Evolutionary conservation across 2,797 vertebrate genomes (phyloP).

Genomic region (Malacoctenus gilli): DNA sequence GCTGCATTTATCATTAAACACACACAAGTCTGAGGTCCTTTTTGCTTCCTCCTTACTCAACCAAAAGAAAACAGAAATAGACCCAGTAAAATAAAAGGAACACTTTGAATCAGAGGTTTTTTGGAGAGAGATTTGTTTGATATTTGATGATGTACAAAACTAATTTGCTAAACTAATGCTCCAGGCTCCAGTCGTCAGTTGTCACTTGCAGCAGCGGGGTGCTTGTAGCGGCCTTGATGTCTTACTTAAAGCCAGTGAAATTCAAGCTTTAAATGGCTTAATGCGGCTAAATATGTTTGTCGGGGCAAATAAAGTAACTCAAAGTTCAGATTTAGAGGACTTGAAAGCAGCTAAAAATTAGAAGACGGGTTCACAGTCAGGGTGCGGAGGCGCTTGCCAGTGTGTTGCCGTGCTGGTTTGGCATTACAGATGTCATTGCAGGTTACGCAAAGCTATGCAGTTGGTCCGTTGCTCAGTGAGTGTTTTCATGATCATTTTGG

Average conservation of each 20-base stretch:
- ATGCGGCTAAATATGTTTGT: slow-evolving; percentile 6
- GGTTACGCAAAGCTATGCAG: too few species aligned
- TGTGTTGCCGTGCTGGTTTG: too few species aligned
- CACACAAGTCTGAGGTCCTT: slow-evolving; percentile 21
- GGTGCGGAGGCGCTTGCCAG: too few species aligned
- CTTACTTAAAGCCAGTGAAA: slow-evolving; percentile 14
- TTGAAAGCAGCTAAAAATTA: background rate
- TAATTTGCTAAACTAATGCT: slow-evolving; percentile 24
- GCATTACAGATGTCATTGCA: too few species aligned
- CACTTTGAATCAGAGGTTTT: slow-evolving; percentile 13
- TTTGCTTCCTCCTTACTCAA: slow-evolving; percentile 38
- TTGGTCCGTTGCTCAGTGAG: too few species aligned
- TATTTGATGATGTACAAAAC: slow-evolving; percentile 39
- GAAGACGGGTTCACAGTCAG: background rate
- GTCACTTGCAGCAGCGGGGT: slow-evolving; percentile 17
- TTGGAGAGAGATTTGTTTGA: slow-evolving; percentile 40
- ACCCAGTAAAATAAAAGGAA: slow-evolving; percentile 31
- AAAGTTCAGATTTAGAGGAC: slow-evolving; percentile 1
- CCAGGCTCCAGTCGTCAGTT: slow-evolving; percentile 18
- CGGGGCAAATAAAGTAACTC: slow-evolving; percentile 1
- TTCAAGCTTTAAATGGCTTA: slow-evolving; percentile 15
- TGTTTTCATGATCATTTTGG: too few species aligned
- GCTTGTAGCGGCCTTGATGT: slow-evolving; percentile 13
- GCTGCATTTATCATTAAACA: slow-evolving; percentile 70
- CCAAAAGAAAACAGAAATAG: too few species aligned